Conservation (phyloP, 2,113 vertebrate genomes). For the Tragelaphus imberbis region DNA sequence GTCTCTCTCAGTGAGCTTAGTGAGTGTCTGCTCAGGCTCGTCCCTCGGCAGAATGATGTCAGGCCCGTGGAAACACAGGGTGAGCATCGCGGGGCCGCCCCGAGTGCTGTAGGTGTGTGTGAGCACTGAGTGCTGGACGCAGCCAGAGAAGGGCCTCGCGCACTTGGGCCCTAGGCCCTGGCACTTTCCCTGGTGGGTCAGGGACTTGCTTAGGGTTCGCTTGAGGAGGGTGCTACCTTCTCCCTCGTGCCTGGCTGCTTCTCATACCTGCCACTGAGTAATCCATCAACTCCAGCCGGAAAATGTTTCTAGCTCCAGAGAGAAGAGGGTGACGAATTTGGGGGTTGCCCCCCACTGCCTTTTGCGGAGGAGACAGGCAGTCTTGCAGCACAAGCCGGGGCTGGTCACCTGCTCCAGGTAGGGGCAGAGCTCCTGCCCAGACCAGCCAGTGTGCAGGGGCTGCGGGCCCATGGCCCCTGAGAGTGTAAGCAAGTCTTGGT, state of each 20-base stretch:
- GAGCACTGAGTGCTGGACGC: neutral
- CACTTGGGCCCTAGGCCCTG: neutral
- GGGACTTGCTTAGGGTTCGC: neutral
- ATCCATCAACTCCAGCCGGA: fast-evolving
- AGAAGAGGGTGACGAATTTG: neutral
- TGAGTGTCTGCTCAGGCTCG: neutral
- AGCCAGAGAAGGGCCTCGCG: neutral
- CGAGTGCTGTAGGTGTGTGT: fast-evolving
- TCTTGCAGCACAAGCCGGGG: neutral
- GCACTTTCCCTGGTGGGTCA: neutral
- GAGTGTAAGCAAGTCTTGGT: neutral
- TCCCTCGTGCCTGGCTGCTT: neutral
- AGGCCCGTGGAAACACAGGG: neutral
- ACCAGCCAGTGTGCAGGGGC: too few species aligned
- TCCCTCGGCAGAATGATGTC: fast-evolving
- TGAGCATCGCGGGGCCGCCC: neutral
- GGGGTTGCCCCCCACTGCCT: neutral
- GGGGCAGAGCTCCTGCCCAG: neutral
- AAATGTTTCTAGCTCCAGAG: neutral
- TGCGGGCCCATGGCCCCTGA: neutral
- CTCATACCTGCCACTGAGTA: neutral
- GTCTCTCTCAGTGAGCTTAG: neutral
- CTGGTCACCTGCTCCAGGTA: neutral
- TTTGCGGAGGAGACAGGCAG: neutral
- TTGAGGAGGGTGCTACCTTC: neutral